Percentiles rank a stretch among this genome's conserved stretches.
Conservation (phyloP, 2,888 invertebrate species). For the Muscina levida region DNA sequence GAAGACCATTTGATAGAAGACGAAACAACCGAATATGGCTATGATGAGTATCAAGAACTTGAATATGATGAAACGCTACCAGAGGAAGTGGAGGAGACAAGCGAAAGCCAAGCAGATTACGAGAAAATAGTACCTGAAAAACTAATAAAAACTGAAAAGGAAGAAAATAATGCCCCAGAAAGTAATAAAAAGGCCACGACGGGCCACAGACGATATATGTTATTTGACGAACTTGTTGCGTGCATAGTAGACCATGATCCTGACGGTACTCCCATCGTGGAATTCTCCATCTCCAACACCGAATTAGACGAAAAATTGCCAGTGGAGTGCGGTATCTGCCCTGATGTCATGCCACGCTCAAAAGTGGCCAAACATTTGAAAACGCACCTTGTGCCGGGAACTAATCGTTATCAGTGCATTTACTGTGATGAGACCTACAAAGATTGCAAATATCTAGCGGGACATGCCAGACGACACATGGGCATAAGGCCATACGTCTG, state of each 20-base stretch:
- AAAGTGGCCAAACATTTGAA: conserved; percentile 73
- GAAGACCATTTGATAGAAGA: conserved; percentile 58
- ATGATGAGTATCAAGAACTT: conserved; percentile 44
- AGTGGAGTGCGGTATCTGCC: conserved; percentile 76
- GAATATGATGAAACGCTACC: conserved; percentile 45
- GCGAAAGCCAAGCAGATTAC: conserved; percentile 1
- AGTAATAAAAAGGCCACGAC: conserved; percentile 29
- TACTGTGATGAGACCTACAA: conserved; percentile 75
- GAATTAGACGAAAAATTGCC: conserved; percentile 72
- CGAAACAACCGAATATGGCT: conserved; percentile 12
- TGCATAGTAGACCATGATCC: conserved; percentile 75
- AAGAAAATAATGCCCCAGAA: conserved; percentile 25
- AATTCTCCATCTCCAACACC: conserved; percentile 72
- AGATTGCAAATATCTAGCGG: conserved; percentile 75
- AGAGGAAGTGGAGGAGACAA: conserved; percentile 6
- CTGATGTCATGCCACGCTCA: conserved; percentile 73
- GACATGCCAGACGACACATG: conserved; percentile 75
- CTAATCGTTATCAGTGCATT: conserved; percentile 73
- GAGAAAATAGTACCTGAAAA: conserved; percentile 19
- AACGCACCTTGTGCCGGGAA: conserved; percentile 72
- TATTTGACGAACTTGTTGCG: conserved; percentile 75
- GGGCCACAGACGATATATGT: conserved; percentile 68
- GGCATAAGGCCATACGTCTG: conserved; percentile 76
- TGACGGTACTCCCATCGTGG: conserved; percentile 74
- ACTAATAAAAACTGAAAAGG: conserved; percentile 12